Conservation (phyloP, 2,113 vertebrate species). For the Scomber japonicus region DNA sequence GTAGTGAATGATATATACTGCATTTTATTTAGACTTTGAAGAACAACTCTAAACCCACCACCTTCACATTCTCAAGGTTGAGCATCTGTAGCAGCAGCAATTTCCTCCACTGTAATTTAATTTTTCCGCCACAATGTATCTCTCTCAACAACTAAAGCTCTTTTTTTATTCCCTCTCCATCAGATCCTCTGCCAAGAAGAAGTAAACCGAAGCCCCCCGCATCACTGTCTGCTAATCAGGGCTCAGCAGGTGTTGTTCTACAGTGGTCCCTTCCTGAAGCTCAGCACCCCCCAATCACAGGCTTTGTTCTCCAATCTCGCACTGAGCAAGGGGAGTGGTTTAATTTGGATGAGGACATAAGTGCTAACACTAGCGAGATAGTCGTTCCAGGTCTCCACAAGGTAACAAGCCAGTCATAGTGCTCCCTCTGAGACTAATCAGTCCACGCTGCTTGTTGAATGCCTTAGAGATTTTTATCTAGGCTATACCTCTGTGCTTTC, state of each 20-base stretch:
- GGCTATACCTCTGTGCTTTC: slow-evolving; percentile 33
- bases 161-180: slow-evolving; percentile 61
- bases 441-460: slow-evolving; percentile 35
- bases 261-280: slow-evolving; percentile 86
- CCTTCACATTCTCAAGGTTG: slow-evolving; percentile 31
- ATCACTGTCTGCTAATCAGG: slow-evolving; percentile 86
- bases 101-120: slow-evolving; percentile 51
- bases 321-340: slow-evolving; percentile 88
- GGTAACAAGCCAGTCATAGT: slow-evolving; percentile 78
- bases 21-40: neutral
- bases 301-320: slow-evolving; percentile 90
- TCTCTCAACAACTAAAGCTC: slow-evolving; percentile 35
- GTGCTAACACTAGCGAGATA: slow-evolving; percentile 84
- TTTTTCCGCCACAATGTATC: slow-evolving; percentile 35
- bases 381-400: slow-evolving; percentile 92
- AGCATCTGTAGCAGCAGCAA: slow-evolving; percentile 33
- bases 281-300: slow-evolving; percentile 79
- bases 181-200: slow-evolving; percentile 78
- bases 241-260: slow-evolving; percentile 87
- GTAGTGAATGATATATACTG: neutral
- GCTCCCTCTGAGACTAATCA: slow-evolving; percentile 60
- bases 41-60: neutral
- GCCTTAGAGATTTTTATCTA: slow-evolving; percentile 45
- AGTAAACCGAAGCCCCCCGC: slow-evolving; percentile 85
- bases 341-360: slow-evolving; percentile 87